These are phyloP conservation scores for Lithosia quadra DNA, from an alignment of 2,888 invertebrate genomes.

Conservation along the genomic window DNA sequence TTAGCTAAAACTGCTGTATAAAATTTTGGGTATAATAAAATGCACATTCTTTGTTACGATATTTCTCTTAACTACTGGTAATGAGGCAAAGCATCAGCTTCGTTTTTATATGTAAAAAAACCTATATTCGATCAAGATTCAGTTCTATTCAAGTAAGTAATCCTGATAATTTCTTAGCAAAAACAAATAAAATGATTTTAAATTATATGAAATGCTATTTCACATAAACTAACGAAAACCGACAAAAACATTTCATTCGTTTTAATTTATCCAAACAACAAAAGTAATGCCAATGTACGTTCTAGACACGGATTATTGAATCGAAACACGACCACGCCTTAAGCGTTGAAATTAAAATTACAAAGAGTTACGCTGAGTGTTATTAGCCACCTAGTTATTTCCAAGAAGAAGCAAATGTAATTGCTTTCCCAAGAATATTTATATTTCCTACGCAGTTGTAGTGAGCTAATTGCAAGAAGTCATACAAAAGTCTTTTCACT, in stretches of 20 bases:
- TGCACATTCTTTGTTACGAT: too few species aligned
- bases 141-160: too few species aligned
- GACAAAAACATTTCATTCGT: not conserved
- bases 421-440: conserved; percentile 1
- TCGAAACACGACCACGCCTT: not conserved
- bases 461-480: conserved; percentile 41
- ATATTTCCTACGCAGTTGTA: conserved; percentile 19
- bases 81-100: too few species aligned
- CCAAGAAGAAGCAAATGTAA: not conserved
- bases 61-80: too few species aligned
- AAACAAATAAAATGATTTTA: too few species aligned
- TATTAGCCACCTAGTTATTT: not conserved
- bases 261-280: not conserved
- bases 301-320: not conserved
- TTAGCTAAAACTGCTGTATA: too few species aligned
- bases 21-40: too few species aligned
- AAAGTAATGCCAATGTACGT: not conserved
- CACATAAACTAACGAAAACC: too few species aligned
- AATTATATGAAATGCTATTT: too few species aligned
- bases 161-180: too few species aligned
- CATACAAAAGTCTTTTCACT: conserved; percentile 35
- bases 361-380: not conserved
- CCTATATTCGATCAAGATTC: too few species aligned
- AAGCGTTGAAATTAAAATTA: not conserved
- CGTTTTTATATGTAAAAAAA: too few species aligned